Conservation (phyloP, 2,113 vertebrate species). For the Semicossyphus pulcher region DNA sequence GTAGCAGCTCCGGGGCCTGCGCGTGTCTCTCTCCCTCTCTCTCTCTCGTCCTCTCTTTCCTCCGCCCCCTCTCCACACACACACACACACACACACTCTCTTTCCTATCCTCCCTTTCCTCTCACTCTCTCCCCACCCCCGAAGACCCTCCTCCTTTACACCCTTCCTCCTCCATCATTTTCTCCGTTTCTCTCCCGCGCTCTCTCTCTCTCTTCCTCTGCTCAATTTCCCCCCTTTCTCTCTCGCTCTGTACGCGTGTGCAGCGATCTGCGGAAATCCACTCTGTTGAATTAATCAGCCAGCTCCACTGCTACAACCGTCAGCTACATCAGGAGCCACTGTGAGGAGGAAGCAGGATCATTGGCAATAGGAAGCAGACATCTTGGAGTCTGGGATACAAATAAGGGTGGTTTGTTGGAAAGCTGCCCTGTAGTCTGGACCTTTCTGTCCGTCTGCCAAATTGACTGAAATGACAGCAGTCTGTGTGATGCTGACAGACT, state of each 20-base stretch:
- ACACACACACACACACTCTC: slow-evolving; percentile 59
- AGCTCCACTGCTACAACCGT: slow-evolving; percentile 59
- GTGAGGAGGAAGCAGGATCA: slow-evolving; percentile 35
- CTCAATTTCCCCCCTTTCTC: slow-evolving; percentile 43
- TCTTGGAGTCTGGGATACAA: slow-evolving; percentile 37
- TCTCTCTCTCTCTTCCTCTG: slow-evolving; percentile 37
- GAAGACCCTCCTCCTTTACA: slow-evolving; percentile 74
- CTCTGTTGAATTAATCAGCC: slow-evolving; percentile 76
- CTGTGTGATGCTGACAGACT: slow-evolving; percentile 26
- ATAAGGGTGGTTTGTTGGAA: slow-evolving; percentile 30
- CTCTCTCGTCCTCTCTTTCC: slow-evolving; percentile 45
- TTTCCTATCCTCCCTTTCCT: slow-evolving; percentile 61
- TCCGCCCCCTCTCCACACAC: slow-evolving; percentile 66
- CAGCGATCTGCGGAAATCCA: slow-evolving; percentile 72
- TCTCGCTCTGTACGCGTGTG: slow-evolving; percentile 42
- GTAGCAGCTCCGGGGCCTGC: slow-evolving; percentile 66
- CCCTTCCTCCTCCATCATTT: slow-evolving; percentile 72
- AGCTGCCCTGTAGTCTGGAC: slow-evolving; percentile 29
- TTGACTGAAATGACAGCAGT: slow-evolving; percentile 37
- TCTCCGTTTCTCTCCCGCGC: slow-evolving; percentile 48
- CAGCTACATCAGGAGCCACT: slow-evolving; percentile 55
- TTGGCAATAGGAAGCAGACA: slow-evolving; percentile 37
- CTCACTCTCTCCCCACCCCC: slow-evolving; percentile 66
- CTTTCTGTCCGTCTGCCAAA: slow-evolving; percentile 41
- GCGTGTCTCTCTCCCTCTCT: slow-evolving; percentile 38